phyloP scores from a whole-genome alignment of 2,888 invertebrate genomes.

The Oeneis ivallda region DNA sequence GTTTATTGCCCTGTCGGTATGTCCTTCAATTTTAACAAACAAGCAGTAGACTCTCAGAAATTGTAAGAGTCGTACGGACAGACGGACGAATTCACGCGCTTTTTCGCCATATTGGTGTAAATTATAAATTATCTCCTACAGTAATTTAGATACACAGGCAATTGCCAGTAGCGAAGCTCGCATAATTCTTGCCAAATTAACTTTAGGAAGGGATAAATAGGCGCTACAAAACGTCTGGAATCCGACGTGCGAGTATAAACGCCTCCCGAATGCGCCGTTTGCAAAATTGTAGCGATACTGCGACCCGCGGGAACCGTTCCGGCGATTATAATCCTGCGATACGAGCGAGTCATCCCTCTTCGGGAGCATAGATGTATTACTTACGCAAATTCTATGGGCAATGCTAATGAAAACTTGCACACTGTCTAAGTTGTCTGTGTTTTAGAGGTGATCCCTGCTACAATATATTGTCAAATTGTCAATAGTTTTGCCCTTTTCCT shows the following conservation, averaged over 20 bases:
- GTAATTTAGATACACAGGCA: background rate
- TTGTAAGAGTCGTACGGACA: no score
- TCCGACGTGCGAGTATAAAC: background rate
- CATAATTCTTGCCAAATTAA: background rate
- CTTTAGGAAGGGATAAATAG: background rate
- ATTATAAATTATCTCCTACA: no score
- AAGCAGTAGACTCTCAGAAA: no score
- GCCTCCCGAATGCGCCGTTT: background rate
- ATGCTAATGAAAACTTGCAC: no score
- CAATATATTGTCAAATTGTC: no score
- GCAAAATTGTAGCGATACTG: slow-evolving; percentile 7
- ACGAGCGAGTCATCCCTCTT: background rate
- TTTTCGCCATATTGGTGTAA: no score
- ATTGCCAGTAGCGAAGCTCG: background rate
- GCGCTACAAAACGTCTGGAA: slow-evolving; percentile 2
- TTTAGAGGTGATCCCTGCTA: no score
- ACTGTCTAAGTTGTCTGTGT: no score
- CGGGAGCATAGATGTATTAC: background rate
- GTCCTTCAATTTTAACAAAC: no score
- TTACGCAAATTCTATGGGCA: background rate
- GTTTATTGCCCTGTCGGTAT: no score
- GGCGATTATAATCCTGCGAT: background rate
- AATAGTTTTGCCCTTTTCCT: no score
- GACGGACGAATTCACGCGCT: no score
- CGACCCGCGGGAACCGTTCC: background rate